phyloP scores from a whole-genome alignment of 2,113 vertebrate genomes.

The Coreoperca whiteheadi region DNA sequence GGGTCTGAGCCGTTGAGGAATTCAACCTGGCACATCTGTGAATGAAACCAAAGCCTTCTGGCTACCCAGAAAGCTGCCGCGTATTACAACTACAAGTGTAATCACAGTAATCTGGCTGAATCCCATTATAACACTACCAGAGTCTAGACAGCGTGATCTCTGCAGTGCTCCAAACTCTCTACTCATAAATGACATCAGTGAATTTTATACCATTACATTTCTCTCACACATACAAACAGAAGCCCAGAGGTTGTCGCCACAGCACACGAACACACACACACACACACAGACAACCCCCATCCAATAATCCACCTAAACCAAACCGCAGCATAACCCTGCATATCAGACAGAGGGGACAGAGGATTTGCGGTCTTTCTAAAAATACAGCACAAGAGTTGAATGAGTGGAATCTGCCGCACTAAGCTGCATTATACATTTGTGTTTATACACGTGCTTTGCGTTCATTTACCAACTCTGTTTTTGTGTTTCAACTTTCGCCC shows the following conservation, averaged over 20 bases:
- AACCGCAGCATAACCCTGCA: constrained; percentile 53
- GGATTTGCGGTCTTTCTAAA: constrained; percentile 69
- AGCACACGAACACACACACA: not conserved
- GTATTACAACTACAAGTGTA: constrained; percentile 81
- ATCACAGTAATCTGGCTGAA: constrained; percentile 84
- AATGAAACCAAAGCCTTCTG: constrained; percentile 51
- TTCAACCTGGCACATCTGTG: constrained; percentile 32
- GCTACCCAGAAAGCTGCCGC: constrained; percentile 48
- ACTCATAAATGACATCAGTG: constrained; percentile 51
- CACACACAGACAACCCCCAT: constrained; percentile 25
- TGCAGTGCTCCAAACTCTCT: constrained; percentile 51
- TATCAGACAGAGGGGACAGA: constrained; percentile 57
- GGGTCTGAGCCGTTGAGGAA: constrained; percentile 29
- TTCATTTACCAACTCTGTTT: constrained; percentile 54
- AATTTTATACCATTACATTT: constrained; percentile 42
- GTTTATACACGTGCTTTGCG: constrained; percentile 45
- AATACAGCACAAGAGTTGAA: constrained; percentile 49
- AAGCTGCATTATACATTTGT: constrained; percentile 60
- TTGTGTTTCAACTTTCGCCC: constrained; percentile 31
- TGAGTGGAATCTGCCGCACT: constrained; percentile 51
- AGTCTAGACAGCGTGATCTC: constrained; percentile 87
- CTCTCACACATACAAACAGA: constrained; percentile 36
- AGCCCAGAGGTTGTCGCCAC: constrained; percentile 12
- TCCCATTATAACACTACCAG: constrained; percentile 87
- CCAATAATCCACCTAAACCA: constrained; percentile 73